phyloP scores from a whole-genome alignment of 2,113 vertebrate species.

The Fukomys damarensis region DNA sequence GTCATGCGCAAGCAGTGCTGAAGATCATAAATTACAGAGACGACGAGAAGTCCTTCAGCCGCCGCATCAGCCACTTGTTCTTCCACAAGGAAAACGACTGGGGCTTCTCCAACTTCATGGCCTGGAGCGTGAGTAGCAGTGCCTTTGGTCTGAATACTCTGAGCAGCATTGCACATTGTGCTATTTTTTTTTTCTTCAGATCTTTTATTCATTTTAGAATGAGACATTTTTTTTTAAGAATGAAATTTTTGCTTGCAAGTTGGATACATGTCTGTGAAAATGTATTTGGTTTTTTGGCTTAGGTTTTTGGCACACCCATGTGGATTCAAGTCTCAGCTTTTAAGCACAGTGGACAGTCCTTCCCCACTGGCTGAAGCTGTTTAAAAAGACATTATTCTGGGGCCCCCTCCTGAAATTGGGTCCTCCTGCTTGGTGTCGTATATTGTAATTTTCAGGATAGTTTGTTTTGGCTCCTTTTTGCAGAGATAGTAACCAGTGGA shows the following conservation, averaged over 20 bases:
- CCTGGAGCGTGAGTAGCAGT: conserved; percentile 96
- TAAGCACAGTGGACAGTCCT: background rate
- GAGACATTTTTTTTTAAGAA: too few species aligned
- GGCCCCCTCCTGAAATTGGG: background rate
- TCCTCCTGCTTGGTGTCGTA: background rate
- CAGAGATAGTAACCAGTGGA: background rate
- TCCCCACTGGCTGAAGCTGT: background rate
- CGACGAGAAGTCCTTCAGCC: conserved; percentile 99
- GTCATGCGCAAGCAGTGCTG: conserved; percentile 98
- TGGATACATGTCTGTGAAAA: background rate
- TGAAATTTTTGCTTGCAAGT: background rate
- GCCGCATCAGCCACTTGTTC: conserved; percentile 98
- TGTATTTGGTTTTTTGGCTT: background rate
- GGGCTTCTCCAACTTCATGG: conserved; percentile 99
- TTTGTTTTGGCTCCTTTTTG: background rate
- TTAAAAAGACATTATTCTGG: background rate
- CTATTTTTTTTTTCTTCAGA: background rate
- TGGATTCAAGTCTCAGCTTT: background rate
- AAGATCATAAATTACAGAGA: conserved; percentile 99
- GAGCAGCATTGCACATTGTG: accelerated
- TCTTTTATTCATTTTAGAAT: accelerated
- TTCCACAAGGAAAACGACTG: conserved; percentile 99
- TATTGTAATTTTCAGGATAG: background rate
- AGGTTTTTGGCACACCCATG: background rate
- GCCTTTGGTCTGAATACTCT: background rate